These are phyloP conservation scores for Oreochromis mossambicus DNA, from an alignment of 2,797 vertebrate genomes.

Conservation along the genomic window DNA sequence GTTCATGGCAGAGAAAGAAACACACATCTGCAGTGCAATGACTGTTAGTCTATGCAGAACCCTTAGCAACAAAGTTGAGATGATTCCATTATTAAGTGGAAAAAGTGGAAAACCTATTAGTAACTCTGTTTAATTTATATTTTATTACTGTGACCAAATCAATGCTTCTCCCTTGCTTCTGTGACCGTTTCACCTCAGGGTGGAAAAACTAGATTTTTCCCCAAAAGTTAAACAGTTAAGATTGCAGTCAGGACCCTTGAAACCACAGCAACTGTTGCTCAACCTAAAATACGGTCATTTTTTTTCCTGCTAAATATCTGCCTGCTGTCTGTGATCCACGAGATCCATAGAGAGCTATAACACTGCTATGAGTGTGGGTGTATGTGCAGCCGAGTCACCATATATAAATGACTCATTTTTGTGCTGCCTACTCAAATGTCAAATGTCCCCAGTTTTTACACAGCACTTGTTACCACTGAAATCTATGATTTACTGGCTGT, in stretches of 20 bases:
- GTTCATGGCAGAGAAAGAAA: background rate
- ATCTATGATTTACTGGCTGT: background rate
- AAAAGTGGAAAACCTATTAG: background rate
- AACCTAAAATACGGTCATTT: background rate
- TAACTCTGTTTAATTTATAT: background rate
- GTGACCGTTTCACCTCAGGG: background rate
- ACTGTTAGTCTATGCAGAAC: background rate
- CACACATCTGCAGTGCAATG: background rate
- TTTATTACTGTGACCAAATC: background rate
- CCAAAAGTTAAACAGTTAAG: background rate
- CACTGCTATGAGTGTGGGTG: background rate
- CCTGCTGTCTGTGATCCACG: background rate
- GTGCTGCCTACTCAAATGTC: background rate
- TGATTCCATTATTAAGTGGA: background rate
- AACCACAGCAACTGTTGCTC: background rate
- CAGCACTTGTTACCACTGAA: conserved; percentile 14
- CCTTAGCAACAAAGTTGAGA: background rate
- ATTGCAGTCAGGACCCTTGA: background rate
- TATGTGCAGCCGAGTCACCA: conserved; percentile 3
- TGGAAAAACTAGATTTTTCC: background rate
- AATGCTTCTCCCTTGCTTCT: background rate
- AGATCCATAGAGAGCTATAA: conserved; percentile 24
- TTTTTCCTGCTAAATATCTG: conserved; percentile 2
- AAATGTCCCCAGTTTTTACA: background rate
- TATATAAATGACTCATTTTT: conserved; percentile 9